Conservation (phyloP, 64 coral and sea anemone genomes). For the Dendrophyllia cribrosa region DNA sequence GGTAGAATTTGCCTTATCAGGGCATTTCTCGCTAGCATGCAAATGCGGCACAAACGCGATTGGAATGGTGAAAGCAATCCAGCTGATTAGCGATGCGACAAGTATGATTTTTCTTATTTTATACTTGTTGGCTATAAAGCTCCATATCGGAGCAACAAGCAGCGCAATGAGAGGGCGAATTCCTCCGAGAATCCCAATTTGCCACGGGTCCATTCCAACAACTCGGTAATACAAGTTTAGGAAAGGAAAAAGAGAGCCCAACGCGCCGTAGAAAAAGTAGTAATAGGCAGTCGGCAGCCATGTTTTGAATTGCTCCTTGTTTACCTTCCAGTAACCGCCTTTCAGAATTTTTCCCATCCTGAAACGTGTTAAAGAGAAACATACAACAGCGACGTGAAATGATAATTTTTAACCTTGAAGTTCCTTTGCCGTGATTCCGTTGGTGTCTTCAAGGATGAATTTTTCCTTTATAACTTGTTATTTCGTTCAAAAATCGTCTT, state of each 20-base stretch:
- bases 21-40: neutral
- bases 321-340: constrained; percentile 72
- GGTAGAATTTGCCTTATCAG: constrained; percentile 31
- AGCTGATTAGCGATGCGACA: constrained; percentile 67
- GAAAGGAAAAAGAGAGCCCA: constrained; percentile 84
- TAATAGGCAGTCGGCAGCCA: constrained; percentile 86
- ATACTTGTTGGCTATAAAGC: constrained; percentile 76
- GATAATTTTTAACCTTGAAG: neutral
- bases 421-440: neutral
- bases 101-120: constrained; percentile 73
- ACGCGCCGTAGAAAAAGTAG: constrained; percentile 85
- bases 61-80: constrained; percentile 81
- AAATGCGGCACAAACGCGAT: constrained; percentile 60
- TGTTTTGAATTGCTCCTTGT: constrained; percentile 66
- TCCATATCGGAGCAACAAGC: constrained; percentile 83
- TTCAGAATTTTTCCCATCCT: constrained; percentile 23
- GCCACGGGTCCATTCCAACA: constrained; percentile 82
- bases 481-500: no score
- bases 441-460: neutral
- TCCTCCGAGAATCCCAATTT: constrained; percentile 89
- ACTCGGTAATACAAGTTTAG: constrained; percentile 84
- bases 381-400: neutral
- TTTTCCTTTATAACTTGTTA: neutral
- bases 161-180: constrained; percentile 81
- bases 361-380: neutral